Evolutionary conservation across 2,797 vertebrate species (phyloP).

Genomic region (Arctocebus calabarensis): DNA sequence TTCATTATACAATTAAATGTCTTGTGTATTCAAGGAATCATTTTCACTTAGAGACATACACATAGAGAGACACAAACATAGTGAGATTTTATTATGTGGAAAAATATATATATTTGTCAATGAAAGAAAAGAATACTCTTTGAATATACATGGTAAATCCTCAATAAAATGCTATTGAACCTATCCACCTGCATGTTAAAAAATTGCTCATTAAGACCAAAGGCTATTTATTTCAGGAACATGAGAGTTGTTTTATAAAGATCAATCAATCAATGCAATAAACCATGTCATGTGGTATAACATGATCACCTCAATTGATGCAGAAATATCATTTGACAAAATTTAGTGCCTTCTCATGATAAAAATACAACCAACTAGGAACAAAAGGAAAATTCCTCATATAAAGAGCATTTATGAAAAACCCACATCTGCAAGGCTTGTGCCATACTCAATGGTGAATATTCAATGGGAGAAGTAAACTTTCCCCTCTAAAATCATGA

Average conservation of each 20-base stretch:
- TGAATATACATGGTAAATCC: neutral
- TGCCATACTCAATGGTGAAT: neutral
- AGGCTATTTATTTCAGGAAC: neutral
- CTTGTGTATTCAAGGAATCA: neutral
- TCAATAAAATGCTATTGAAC: neutral
- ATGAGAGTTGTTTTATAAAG: neutral
- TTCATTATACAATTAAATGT: neutral
- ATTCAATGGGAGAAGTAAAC: neutral
- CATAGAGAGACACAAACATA: neutral
- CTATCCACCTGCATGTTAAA: neutral
- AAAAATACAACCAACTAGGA: neutral
- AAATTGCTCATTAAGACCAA: neutral
- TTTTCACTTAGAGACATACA: neutral
- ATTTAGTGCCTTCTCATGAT: neutral
- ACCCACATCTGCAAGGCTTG: neutral
- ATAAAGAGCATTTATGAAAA: neutral
- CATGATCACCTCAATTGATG: neutral
- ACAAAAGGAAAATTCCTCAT: neutral
- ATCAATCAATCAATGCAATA: neutral
- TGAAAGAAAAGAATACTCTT: neutral
- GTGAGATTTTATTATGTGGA: neutral
- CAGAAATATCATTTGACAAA: neutral
- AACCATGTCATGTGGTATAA: neutral
- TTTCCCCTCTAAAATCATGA: neutral
- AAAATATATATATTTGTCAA: neutral